Conservation (phyloP, 37 sponge, comb jelly and placozoan species). For the Petrosia ficiformis region DNA sequence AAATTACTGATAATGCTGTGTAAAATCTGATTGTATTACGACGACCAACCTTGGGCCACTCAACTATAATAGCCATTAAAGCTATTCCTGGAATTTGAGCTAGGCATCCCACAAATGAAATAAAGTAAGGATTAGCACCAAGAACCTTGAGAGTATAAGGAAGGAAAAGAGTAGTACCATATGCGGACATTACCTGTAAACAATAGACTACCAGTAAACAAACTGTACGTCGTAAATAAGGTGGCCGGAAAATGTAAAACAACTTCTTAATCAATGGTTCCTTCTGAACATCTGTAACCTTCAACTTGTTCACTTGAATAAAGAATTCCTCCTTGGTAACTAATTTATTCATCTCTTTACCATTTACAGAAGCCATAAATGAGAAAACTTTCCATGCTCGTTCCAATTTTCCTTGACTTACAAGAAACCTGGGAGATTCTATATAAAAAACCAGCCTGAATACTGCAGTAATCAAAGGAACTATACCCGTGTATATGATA, state of each 20-base stretch:
- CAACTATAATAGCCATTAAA: constrained; percentile 42
- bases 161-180: constrained; percentile 24
- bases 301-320: too few species aligned
- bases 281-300: background rate
- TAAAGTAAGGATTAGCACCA: constrained; percentile 34
- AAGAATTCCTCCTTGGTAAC: background rate
- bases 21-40: constrained; percentile 33
- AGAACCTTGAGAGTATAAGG: background rate
- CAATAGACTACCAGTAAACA: background rate
- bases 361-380: background rate
- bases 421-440: background rate
- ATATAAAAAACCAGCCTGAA: background rate
- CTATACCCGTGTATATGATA: background rate
- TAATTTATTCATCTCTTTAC: background rate
- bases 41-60: constrained; percentile 52
- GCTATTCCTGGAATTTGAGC: constrained; percentile 48
- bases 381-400: background rate
- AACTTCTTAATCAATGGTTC: background rate
- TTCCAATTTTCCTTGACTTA: background rate
- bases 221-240: constrained; percentile 23
- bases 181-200: background rate
- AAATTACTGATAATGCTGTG: constrained; percentile 10
- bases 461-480: background rate
- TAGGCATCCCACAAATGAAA: constrained; percentile 16
- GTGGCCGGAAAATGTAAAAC: constrained; percentile 15